Evolutionary conservation across 2,888 invertebrate species (phyloP), one percentile per base, ranked within the genome.

Genomic region (Apodemia mormo): DNA sequence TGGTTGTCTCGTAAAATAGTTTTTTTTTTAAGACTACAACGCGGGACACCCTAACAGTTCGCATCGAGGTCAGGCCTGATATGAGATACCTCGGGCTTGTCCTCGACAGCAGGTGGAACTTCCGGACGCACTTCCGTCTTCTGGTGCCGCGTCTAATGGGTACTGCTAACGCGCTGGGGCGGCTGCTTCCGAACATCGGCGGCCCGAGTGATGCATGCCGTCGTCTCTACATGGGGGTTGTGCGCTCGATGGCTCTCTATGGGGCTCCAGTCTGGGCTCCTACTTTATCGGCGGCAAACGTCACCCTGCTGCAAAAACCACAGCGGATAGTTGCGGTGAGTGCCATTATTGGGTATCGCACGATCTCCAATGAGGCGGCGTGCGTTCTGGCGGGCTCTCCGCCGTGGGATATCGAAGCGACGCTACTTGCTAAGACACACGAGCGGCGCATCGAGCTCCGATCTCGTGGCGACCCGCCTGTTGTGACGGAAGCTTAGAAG

Each of bases 361-460:
- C 49, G 49, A 6, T 49, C 4, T 66, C 66, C 7, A 12, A 49
- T 10, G 49, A 49, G 49, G 49, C 49, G 7, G 49, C 49, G 6
- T 49, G 49, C 49, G 9, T 22, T 29, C 66, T 45, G 40, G 66
- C 33, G 4, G 33, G 33, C 5, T 33, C 33, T 3, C 33, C 5
- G 33, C 33, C 33, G 33, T 33, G 33, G 66, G 49, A 66, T 30
- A 29, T 66, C 14, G 66, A 66, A 29, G 66, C 66, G 6, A 12
- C 2, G 2, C 2, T 45, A 37, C 52, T 66, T 3, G 45, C 8
- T 3, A 14, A 14, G 49, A 10, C 49, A 12, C 6, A 49, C 9
- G 49, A 14, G 10, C 49, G 49, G 49, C 14, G 49, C 49, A 49
- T 9, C 49, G 49, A 14, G 33, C 33, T 33, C 49, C 9, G 49